Base-by-base conservation (phyloP, 2,888 invertebrate species). In the Watsonalla cultraria region DNA sequence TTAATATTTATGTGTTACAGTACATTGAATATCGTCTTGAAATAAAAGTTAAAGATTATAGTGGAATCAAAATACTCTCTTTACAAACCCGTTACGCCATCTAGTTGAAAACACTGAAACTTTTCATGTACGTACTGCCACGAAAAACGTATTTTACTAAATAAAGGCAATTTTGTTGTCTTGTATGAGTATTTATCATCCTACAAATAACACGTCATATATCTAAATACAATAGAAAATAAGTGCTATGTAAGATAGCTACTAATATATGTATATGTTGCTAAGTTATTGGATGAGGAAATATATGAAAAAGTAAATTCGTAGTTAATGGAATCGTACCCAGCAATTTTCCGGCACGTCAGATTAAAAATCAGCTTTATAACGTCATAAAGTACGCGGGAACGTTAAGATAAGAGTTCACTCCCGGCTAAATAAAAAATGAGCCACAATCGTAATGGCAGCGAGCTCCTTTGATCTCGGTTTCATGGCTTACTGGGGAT, bases 341-440 rank as follows among this genome's bases (percentile, higher is more conserved):
- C 66, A 68, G 70, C 74, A 78, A 82, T 82, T 83, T 76, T 79
- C 70, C 73, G 68, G 74, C 75, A 76, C 74, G 84, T 85, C 78
- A 82, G 90, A 90, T 90, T 90, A 90, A 90, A 90, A 90, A 90
- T 90, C 90, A 88, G 81, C 90, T 90, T 90, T 90, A 90, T 88
- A 82, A 86, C 90, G 76, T 90, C 88, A 90, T 90, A 90, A 90
- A 90, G 80, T 82, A 88, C 74, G 74, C 77, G 73, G 79, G 76
- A 72, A 72, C 81, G 81, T 85, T 85, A 86, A 89, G 90, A 90
- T 90, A 90, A 90, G 86, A 88, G 82, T 78, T 75, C 78, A 67
- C 70, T 74, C 75, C 68, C 69, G 67, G 77, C 82, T 90, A 89
- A 90, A 90, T 90, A 90, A 90, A 90, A 90, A 88, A 90, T 90